Evolutionary conservation across 2,888 invertebrate genomes (phyloP).

Genomic region (Nymphalis c-album): DNA sequence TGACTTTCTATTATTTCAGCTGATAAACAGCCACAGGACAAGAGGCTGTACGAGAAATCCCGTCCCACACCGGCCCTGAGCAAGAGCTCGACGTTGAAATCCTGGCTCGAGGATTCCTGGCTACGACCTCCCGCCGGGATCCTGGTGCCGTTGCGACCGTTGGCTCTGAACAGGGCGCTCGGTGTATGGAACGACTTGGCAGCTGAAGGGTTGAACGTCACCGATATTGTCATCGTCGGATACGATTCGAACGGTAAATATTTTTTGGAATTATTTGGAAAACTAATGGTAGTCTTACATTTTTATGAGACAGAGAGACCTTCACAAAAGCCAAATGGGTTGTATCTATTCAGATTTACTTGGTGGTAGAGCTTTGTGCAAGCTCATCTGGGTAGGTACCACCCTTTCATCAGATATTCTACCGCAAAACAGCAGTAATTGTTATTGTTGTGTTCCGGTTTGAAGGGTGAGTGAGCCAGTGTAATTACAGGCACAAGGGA

Average conservation of each 20-base stretch:
- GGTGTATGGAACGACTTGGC: conserved; percentile 72
- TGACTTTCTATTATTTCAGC: conserved; percentile 45
- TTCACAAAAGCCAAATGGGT: no score
- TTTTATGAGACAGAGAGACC: no score
- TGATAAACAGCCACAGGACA: conserved; percentile 48
- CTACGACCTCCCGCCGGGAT: conserved; percentile 70
- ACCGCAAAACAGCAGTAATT: no score
- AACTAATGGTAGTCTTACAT: no score
- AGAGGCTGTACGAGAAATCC: conserved; percentile 49
- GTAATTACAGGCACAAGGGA: no score
- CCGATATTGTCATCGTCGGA: conserved; percentile 71
- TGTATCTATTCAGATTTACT: no score
- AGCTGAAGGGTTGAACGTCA: conserved; percentile 59
- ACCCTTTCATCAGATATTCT: no score
- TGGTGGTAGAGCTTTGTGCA: no score
- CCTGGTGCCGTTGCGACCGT: conserved; percentile 69
- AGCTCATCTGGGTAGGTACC: no score
- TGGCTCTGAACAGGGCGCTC: conserved; percentile 63
- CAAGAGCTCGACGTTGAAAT: conserved; percentile 59
- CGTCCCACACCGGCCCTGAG: conserved; percentile 47
- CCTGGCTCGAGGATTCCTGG: conserved; percentile 75
- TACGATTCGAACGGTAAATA: conserved; percentile 69
- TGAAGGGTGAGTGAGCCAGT: no score
- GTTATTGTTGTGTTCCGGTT: no score
- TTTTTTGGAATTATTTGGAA: no score